phyloP scores from a whole-genome alignment of 2,113 vertebrate genomes.

The Stercorarius parasiticus region DNA sequence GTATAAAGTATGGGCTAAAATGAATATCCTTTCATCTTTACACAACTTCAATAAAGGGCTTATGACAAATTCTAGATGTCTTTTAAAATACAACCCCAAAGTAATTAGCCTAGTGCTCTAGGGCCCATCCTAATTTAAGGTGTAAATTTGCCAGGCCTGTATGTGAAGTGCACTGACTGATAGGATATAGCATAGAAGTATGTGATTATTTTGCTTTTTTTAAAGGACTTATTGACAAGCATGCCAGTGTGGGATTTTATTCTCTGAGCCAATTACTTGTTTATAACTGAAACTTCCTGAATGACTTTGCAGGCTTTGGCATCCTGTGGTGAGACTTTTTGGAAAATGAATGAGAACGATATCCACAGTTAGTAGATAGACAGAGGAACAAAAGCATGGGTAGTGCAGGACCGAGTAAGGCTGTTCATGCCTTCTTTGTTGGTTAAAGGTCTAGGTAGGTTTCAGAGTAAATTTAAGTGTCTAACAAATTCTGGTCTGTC shows the following conservation, averaged over 20 bases:
- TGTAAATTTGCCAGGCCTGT: neutral
- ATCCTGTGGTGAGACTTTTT: neutral
- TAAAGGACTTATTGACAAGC: neutral
- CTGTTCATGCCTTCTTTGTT: neutral
- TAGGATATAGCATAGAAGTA: neutral
- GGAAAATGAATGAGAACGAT: neutral
- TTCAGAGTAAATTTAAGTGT: neutral
- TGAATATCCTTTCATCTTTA: neutral
- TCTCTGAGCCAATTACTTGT: neutral
- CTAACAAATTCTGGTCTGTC: neutral
- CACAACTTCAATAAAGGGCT: rapidly evolving
- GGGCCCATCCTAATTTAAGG: neutral
- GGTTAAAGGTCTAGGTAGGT: neutral
- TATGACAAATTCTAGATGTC: neutral
- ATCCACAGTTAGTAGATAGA: neutral
- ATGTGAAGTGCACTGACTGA: neutral
- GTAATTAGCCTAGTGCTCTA: neutral
- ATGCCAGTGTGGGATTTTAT: neutral
- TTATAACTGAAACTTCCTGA: slow-evolving; percentile 14
- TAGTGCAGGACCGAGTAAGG: neutral
- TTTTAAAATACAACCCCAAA: neutral
- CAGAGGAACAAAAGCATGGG: neutral
- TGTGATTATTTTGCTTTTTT: neutral
- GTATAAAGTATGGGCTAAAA: neutral
- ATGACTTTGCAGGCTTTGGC: neutral